A percentile compares a stretch with the other conserved stretches of the same genome.
phyloP scores from a whole-genome alignment of 2,797 vertebrate genomes.

The Coregonus suidteri region DNA sequence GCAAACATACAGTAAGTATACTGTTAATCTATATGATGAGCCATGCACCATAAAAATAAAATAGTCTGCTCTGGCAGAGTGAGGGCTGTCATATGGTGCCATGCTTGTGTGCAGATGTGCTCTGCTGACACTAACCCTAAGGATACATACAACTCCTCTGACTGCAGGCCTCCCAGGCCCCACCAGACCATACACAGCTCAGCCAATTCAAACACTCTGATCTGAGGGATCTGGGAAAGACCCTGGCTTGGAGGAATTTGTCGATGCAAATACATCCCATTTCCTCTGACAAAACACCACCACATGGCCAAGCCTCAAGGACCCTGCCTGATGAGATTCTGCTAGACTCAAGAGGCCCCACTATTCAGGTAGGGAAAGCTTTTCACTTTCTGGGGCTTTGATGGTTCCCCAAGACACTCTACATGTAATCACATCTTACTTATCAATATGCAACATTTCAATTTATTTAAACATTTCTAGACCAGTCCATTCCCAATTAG shows the following conservation, averaged over 20 bases:
- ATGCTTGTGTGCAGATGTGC: slow-evolving; percentile 48
- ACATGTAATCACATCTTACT: slow-evolving; percentile 19
- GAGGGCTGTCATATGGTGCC: slow-evolving; percentile 29
- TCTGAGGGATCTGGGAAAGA: slow-evolving; percentile 70
- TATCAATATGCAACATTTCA: slow-evolving; percentile 4
- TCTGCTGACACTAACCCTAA: slow-evolving; percentile 44
- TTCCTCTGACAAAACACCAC: slow-evolving; percentile 78
- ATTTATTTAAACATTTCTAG: neutral
- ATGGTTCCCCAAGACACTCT: slow-evolving; percentile 45
- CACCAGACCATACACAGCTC: slow-evolving; percentile 40
- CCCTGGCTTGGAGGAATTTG: slow-evolving; percentile 74
- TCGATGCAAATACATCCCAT: slow-evolving; percentile 77
- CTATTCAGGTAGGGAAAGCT: slow-evolving; percentile 53
- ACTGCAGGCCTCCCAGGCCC: slow-evolving; percentile 53
- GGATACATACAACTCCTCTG: slow-evolving; percentile 47
- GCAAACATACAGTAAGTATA: no score
- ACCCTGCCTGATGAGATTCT: slow-evolving; percentile 48
- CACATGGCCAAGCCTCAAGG: slow-evolving; percentile 70
- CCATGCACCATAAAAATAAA: no score
- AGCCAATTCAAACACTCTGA: slow-evolving; percentile 74
- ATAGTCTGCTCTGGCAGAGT: slow-evolving; percentile 47
- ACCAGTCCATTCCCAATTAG: neutral
- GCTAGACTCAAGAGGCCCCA: slow-evolving; percentile 57
- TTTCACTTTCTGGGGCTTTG: slow-evolving; percentile 56
- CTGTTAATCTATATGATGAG: no score